Percentiles rank a stretch among this genome's conserved stretches.
These are phyloP conservation scores for Palythoa grandiflora DNA, from an alignment of 92 coral and sea anemone genomes.

Conservation along the genomic window DNA sequence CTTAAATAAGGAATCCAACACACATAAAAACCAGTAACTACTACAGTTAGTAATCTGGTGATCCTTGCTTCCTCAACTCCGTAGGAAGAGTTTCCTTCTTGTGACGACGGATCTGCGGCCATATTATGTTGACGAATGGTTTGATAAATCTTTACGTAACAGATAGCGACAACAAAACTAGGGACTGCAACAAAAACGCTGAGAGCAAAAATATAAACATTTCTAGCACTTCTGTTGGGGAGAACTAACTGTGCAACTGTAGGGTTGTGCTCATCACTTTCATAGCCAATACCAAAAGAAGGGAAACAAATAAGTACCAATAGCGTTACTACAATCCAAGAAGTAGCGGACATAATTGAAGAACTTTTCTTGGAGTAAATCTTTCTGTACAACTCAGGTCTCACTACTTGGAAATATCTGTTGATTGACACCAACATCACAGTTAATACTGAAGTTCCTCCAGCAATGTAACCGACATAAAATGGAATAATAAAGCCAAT, in stretches of 20 bases:
- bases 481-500: no score
- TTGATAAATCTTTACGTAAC: neutral
- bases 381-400: no score
- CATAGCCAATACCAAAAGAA: neutral
- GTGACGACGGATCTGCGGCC: neutral
- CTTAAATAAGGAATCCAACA: neutral
- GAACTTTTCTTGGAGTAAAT: no score
- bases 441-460: neutral
- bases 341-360: no score
- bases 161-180: no score
- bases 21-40: neutral
- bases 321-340: neutral
- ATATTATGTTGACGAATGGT: neutral
- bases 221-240: neutral
- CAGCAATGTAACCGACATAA: no score
- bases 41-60: neutral
- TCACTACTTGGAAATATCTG: neutral
- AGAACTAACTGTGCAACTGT: neutral
- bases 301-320: neutral
- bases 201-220: neutral
- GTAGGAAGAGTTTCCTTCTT: no score
- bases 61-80: no score
- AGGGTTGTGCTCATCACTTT: neutral
- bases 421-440: neutral
- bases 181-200: neutral